These are phyloP conservation scores for Mycalesis mineus DNA, from an alignment of 2,888 invertebrate genomes.

Conservation along the genomic window DNA sequence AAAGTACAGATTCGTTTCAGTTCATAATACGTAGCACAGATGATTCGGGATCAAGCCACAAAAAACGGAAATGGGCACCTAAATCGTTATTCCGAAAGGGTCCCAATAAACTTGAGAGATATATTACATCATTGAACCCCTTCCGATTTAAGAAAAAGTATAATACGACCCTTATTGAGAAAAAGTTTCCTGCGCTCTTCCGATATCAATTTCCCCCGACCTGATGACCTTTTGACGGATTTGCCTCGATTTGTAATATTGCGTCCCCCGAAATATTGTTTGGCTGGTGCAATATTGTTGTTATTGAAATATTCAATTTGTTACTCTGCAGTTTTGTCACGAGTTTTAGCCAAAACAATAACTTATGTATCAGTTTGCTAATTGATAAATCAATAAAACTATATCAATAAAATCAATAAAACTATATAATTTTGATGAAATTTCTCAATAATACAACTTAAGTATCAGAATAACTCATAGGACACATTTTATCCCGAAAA, in stretches of 20 bases:
- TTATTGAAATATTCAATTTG: too few species aligned
- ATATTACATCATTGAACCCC: background rate
- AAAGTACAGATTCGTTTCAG: too few species aligned
- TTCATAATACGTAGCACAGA: too few species aligned
- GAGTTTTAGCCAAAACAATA: too few species aligned
- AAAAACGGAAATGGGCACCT: background rate
- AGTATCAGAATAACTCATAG: too few species aligned
- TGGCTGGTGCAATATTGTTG: background rate
- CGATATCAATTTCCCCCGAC: constrained; percentile 10
- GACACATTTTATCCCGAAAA: too few species aligned
- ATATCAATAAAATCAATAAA: too few species aligned
- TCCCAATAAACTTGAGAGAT: background rate
- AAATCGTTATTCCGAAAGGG: background rate
- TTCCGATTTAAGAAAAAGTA: background rate
- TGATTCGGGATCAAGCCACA: background rate
- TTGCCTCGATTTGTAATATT: constrained; percentile 3
- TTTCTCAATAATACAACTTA: too few species aligned
- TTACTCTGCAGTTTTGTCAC: too few species aligned
- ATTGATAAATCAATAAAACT: too few species aligned
- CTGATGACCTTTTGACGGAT: constrained; percentile 1
- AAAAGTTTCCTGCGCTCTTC: constrained; percentile 1
- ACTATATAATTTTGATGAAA: too few species aligned
- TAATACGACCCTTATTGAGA: constrained; percentile 7
- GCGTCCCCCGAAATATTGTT: background rate
- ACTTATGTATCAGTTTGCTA: too few species aligned